phyloP scores from a whole-genome alignment of 2,797 vertebrate genomes.

The Pseudocheirus occidentalis region DNA sequence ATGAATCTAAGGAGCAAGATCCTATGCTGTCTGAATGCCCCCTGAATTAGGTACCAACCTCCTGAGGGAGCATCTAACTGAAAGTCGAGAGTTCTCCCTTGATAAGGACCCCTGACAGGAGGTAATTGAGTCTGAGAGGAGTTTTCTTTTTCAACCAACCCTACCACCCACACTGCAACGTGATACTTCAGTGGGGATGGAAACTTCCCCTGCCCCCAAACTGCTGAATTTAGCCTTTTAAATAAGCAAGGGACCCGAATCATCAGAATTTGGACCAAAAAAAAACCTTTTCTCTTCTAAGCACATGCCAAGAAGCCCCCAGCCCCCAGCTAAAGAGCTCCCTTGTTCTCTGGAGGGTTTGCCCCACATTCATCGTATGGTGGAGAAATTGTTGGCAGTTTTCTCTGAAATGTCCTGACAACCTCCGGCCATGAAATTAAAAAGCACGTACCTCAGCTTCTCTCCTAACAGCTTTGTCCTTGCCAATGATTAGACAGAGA shows the following conservation, averaged over 20 bases:
- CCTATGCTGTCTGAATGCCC: neutral
- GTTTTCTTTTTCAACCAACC: conserved; percentile 12
- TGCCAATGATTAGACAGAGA: conserved; percentile 62
- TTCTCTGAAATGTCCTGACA: conserved; percentile 80
- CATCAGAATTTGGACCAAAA: conserved; percentile 47
- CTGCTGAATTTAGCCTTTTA: conserved; percentile 64
- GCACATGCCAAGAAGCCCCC: conserved; percentile 30
- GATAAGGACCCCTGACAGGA: neutral
- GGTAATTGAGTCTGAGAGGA: neutral
- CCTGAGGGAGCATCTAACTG: neutral
- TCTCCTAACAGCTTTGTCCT: conserved; percentile 69
- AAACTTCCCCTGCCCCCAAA: conserved; percentile 13
- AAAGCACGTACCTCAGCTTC: conserved; percentile 67
- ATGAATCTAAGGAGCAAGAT: neutral
- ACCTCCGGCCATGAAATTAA: conserved; percentile 75
- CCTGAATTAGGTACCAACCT: neutral
- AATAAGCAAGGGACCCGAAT: conserved; percentile 21
- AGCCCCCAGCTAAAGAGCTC: neutral
- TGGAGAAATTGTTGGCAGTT: conserved; percentile 76
- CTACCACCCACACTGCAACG: neutral
- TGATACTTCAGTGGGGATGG: conserved; percentile 36
- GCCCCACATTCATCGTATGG: conserved; percentile 54
- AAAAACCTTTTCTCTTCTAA: conserved; percentile 58
- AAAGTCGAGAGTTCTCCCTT: neutral
- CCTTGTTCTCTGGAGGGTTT: conserved; percentile 52